Base-by-base conservation (phyloP, 2,113 vertebrate genomes). In the Erpornis zantholeuca region DNA sequence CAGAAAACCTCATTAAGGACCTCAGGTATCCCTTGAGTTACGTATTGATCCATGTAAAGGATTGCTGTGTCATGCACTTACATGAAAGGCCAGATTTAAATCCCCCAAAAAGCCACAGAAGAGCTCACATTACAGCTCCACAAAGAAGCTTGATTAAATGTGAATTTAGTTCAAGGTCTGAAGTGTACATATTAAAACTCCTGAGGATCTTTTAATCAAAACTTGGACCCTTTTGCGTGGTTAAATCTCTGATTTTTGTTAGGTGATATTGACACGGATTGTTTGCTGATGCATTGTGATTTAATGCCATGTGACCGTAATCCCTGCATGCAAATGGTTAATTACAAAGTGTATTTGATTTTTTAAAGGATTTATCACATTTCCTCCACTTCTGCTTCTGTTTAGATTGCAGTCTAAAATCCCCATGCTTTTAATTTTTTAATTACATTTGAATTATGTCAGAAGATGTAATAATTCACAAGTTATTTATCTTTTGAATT, bases 11-110 rank as follows among this genome's bases (percentile, higher is more conserved):
- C 73, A 86, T 91, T 94, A 92, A 96, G 64, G 63, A 84, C 80
- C 45, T 93, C 80, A 75, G 53, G 65, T 94, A 93, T 93, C 85
- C 88, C 79, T 83, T 77, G 68, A 91, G 88, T 92, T 90, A 82
- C 3, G 4, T 95, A 95, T 93, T 86, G 90, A 97, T 92, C 82
- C 57, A 47, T 86, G 80, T 92, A 93, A 94, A 90, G 76, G 77
- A 94, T 88, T 94, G 88, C 88, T 93, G 64, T 97, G 92, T 96
- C 94, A 86, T 96, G 90, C 72, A 86, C 76, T 93, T 93, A 93
- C 86, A 94, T 88, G 90, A 96, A 95, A 96, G 92, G 64, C 92
- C 86, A 93, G 73, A 82, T 93, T 90, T 96, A 93, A 96, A 96
- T 92, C 92, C 86, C 57, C 57, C 53, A 52, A 95, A 96, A 93